Base-by-base conservation (phyloP, 2,113 vertebrate species). In the Cyanistes caeruleus region DNA sequence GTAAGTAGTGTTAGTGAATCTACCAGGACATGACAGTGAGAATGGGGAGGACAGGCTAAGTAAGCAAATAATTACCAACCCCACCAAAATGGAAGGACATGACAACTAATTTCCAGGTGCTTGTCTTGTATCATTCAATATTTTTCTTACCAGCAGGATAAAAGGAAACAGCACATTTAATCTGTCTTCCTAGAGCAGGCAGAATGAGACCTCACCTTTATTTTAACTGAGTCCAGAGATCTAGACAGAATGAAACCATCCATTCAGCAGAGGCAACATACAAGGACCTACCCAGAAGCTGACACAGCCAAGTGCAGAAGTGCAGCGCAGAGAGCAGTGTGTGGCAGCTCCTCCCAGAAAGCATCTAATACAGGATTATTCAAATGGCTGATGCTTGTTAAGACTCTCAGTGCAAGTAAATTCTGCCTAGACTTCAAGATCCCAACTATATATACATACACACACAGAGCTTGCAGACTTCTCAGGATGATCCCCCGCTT, bases 381-480 rank as follows among this genome's bases (percentile, higher is more conserved):
- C 72, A 51, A 73, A 84, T 49, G 17, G 51, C 23, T 73, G 37
- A 84, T 41, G 37, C 20, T 79, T 88, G 16, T 44, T 86, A 73
- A 80, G 63, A 58, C 25, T 73, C 51, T 77, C 62, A 65, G 5
- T 33, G 43, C 43, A 93, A 75, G 60, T 48, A 78, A 87, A 70
- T 65, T 81, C 89, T 67, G 37, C 39, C 17, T 55, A 49, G 72
- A 92, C 51, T 77, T 53, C n/a, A 25, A 75, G 35, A 35, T 62
- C 25, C 25, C 31, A 62, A 7, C 35, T 56, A 51, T 22, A 74
- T 7, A 28, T 28, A 56, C 2, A 76, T 8, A 24, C 3, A 60
- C 2, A 33, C 4, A 60, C 0, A 43, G 0, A 49, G 35, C 31
- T 58, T 4, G 5, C 12, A 10, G 11, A 31, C 24, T 76, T 65